Evolutionary conservation across 2,113 vertebrate genomes (phyloP).

Genomic region (Mesoclemmys tuberculata): DNA sequence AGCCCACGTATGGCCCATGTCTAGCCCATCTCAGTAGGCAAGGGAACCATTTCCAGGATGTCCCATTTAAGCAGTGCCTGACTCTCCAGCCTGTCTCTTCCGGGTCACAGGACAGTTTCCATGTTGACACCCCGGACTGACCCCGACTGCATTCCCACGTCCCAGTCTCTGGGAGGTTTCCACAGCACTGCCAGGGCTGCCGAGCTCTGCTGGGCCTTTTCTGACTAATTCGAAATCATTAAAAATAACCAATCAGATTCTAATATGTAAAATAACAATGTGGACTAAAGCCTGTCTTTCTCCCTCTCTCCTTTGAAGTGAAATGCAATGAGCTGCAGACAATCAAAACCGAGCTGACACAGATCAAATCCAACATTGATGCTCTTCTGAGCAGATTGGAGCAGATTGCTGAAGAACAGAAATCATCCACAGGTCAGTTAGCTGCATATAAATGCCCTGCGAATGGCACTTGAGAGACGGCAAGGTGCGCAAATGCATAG

Average conservation of each 20-base stretch:
- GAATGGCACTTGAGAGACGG: accelerated
- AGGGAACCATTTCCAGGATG: not conserved
- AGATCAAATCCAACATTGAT: conserved; percentile 96
- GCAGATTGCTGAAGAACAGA: conserved; percentile 90
- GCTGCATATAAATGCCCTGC: accelerated
- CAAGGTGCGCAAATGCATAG: not conserved
- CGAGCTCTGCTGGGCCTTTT: not conserved
- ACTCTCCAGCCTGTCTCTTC: not conserved
- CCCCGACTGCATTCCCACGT: not conserved
- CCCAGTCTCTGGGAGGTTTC: not conserved
- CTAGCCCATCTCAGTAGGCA: not conserved
- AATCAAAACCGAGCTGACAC: conserved; percentile 93
- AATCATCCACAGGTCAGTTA: conserved; percentile 81
- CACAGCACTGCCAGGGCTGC: not conserved
- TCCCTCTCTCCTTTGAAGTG: conserved; percentile 72
- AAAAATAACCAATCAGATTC: not conserved
- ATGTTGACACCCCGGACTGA: not conserved
- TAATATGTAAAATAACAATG: not conserved
- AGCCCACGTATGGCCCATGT: not conserved
- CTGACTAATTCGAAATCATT: not conserved
- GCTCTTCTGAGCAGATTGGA: conserved; percentile 91
- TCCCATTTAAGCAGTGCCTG: not conserved
- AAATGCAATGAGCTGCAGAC: conserved; percentile 90
- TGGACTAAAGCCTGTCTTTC: not conserved
- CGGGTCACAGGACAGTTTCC: not conserved